Conservation (phyloP, 1,140 invertebrate species). For the Ceratosolen fusciceps region DNA sequence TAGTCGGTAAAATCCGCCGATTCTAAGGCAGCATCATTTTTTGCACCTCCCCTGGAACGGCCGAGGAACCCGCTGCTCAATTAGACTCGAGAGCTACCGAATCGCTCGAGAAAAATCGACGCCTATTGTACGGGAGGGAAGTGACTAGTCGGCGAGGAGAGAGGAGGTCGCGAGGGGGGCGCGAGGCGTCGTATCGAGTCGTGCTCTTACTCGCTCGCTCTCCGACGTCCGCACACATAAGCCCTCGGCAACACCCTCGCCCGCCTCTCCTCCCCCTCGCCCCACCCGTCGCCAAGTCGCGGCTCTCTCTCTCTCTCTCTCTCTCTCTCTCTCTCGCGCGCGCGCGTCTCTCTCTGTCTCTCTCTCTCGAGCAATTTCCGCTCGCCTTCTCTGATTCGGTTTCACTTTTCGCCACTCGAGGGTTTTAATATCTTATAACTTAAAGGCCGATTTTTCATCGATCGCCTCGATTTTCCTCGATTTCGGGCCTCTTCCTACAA, state of each 20-base stretch:
- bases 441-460: background rate
- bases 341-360: background rate
- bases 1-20: background rate
- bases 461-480: background rate
- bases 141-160: background rate
- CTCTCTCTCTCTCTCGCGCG: background rate
- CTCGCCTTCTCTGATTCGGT: background rate
- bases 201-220: background rate
- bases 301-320: background rate
- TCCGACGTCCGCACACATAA: background rate
- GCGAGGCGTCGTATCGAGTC: background rate
- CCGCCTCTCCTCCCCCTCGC: background rate
- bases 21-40: background rate
- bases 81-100: background rate
- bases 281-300: background rate
- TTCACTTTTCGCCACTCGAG: constrained; percentile 10
- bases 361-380: background rate
- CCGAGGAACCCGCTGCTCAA: background rate
- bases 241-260: background rate
- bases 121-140: background rate
- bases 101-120: background rate
- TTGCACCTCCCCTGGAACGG: no score
- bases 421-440: background rate
- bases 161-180: background rate
- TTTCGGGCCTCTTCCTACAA: background rate